A percentile compares a stretch with the other conserved stretches of the same genome.
Evolutionary conservation across 1,140 invertebrate species (phyloP).

Genomic region (Dolichoris vasculosae): DNA sequence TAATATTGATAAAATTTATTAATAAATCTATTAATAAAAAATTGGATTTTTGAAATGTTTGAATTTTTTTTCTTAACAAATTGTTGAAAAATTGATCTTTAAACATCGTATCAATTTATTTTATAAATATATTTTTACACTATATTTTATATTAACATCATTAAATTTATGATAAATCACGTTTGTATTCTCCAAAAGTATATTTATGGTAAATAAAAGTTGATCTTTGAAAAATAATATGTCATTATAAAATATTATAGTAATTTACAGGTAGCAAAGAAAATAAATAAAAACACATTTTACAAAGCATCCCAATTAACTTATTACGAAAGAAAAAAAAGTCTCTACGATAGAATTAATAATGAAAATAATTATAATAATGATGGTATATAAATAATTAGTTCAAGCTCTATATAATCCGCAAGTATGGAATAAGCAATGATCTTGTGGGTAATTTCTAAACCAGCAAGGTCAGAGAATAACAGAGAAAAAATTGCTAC

Average conservation of each 20-base stretch:
- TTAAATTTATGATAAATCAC: not conserved
- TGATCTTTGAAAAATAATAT: not conserved
- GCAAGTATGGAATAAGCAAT: not conserved
- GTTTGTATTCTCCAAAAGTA: not conserved
- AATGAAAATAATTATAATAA: not conserved
- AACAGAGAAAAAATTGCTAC: not conserved
- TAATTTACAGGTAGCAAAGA: not conserved
- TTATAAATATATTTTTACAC: too few relatives aligned
- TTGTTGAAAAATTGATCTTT: too few relatives aligned
- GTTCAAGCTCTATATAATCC: not conserved
- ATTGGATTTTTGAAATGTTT: too few relatives aligned
- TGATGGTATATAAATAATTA: not conserved
- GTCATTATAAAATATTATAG: not conserved
- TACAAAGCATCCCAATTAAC: not conserved
- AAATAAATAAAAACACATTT: not conserved
- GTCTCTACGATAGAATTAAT: not conserved
- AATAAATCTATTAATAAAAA: too few relatives aligned
- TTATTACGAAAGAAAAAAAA: not conserved
- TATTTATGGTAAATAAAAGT: not conserved
- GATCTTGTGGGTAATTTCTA: not conserved
- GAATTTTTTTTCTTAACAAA: too few relatives aligned
- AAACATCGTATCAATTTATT: too few relatives aligned
- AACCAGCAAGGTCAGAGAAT: not conserved
- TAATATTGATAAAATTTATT: too few relatives aligned
- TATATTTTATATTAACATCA: too few relatives aligned